Evolutionary conservation across 2,888 invertebrate species (phyloP), one percentile per base, ranked within the genome.

Genomic region (Branchellion lobata): DNA sequence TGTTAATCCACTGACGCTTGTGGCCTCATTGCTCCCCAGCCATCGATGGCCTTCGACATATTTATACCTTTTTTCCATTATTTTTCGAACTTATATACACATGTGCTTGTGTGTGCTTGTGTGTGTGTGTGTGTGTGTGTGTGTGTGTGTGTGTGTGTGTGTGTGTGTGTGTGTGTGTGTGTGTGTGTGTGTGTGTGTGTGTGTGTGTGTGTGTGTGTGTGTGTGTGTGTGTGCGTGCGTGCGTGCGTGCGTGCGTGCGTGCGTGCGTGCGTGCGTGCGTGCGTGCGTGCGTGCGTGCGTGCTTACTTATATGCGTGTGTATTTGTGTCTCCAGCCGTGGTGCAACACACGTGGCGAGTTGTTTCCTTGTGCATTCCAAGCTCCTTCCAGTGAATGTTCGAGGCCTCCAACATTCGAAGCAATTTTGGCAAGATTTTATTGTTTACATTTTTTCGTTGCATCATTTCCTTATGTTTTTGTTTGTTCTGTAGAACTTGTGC

Each of bases 141-240:
- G n/a, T n/a, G n/a, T n/a, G n/a, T n/a, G 47, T 14, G 72, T 14
- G 29, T 29, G 72, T 33, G 29, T 72, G 72, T 72, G 29, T 33
- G 34, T 72, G 34, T 72, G 68, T 78, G 34, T 68, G 68, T 78
- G 24, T 34, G 68, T 78, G 34, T 68, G 68, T 78, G 29, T 68
- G n/a, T 78, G 21, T 68, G 40, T 78, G 34, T 68, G 34, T 78
- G 5, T 65, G 68, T 78, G 33, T 68, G 68, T 78, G 33, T 68
- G 68, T 78, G 33, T 29, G 68, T 78, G 1, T 53, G 51, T 76
- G 57, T 76, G 57, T 76, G 57, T 76, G 57, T 57, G 57, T 57
- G 57, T 57, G 33, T 76, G 57, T 51, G 57, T 76, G 53, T 53
- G 1, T 1, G 76, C n/a, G n/a, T n/a, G n/a, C n/a, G n/a, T n/a